Evolutionary conservation across 2,797 vertebrate species (phyloP), one percentile per base, ranked within the genome.

Genomic region (Mormyrus proboscirostris): DNA sequence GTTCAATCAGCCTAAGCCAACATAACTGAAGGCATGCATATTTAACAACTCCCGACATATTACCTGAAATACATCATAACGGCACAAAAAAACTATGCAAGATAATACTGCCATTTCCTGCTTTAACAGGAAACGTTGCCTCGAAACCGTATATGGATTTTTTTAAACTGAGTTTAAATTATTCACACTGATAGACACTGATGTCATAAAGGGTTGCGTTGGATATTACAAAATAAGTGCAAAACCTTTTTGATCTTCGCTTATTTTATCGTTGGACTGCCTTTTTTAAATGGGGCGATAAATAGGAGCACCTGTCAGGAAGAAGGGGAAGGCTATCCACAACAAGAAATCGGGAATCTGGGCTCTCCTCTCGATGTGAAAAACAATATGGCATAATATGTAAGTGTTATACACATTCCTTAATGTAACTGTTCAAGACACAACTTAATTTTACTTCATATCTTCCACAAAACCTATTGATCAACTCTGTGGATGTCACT

Each of bases 281-380:
- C 49, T 82, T 38, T 44, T 73, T 62, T 79, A 88, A 51, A 88
- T 88, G 59, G 62, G 47, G 25, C 69, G 88, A 41, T 53, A 88
- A 55, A 88, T 79, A 73, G 8, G 9, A 76, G 33, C 69, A 88
- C 88, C 73, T 88, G 73, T 51, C 69, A 22, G 69, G n/a, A 44
- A 83, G 29, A 9, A 65, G 9, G 9, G 79, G n/a, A 49, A 83
- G 79, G 44, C 19, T 22, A 83, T 83, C 79, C 79, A 25, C 44
- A 8, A 25, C 8, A 83, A 50, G n/a, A 79, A 44, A 79, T 79
- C 73, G 4, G 73, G 33, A 38, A 79, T 41, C 33, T 79, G 33
- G 33, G 33, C 73, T 16, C 14, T 44, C 73, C 73, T 38, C 33
- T 44, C 73, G 16, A 16, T 38, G 73, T 79, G 29, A 41, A 19